Conservation (phyloP, 2,888 invertebrate species). For the Lepidocyrtinus sp. region DNA sequence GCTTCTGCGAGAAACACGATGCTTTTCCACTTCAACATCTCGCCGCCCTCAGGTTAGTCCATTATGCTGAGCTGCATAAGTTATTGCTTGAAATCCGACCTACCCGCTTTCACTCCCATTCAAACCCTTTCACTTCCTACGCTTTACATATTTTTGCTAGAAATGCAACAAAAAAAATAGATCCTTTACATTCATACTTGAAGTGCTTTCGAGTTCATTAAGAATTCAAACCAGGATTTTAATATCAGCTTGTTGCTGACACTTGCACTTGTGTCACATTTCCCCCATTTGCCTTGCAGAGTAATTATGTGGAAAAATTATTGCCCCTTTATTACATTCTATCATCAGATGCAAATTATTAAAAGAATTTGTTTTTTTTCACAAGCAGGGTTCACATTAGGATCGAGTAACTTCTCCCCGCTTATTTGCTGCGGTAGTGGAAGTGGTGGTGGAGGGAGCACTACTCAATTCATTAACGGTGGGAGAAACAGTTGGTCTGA, state of each 20-base stretch:
- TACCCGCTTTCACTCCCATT: too few relatives aligned
- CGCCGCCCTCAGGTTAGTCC: background rate
- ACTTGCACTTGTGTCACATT: conserved; percentile 51
- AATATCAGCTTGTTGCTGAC: conserved; percentile 51
- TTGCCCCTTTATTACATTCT: conserved; percentile 50
- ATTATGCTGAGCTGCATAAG: too few relatives aligned
- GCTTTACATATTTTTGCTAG: too few relatives aligned
- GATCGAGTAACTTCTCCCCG: conserved; percentile 28
- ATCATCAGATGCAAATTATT: background rate
- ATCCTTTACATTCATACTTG: too few relatives aligned
- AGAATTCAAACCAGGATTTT: conserved; percentile 55
- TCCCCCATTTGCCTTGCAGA: conserved; percentile 15
- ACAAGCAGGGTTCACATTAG: background rate
- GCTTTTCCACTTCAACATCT: too few relatives aligned
- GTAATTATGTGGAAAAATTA: conserved; percentile 47
- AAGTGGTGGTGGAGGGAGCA: background rate
- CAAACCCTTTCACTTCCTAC: too few relatives aligned
- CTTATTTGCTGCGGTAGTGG: conserved; percentile 43
- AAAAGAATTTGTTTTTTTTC: background rate
- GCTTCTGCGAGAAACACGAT: too few relatives aligned
- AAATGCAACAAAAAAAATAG: too few relatives aligned
- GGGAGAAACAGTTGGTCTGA: conserved; percentile 47
- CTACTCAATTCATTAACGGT: conserved; percentile 14
- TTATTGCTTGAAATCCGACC: too few relatives aligned
- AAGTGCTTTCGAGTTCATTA: conserved; percentile 38